Base-by-base conservation (phyloP, 2,797 vertebrate genomes). In the Melanotaenia parkinsoni region DNA sequence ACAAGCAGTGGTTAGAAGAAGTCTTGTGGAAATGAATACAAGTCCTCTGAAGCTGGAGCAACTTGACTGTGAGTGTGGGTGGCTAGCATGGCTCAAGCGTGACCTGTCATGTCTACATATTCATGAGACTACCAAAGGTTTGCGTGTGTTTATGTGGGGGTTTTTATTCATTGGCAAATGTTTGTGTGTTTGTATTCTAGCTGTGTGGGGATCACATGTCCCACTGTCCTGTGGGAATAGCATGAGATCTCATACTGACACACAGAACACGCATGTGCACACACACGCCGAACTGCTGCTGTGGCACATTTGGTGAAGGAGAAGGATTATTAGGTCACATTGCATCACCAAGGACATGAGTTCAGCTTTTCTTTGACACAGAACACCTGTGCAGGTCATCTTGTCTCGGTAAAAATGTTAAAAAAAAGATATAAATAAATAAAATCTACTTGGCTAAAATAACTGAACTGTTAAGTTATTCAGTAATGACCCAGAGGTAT, bases 241-340 rank as follows among this genome's bases (percentile, higher is more conserved):
- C 75, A 82, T 8, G 2, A 66, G 64, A 58, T 74, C 74, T 85
- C 76, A 67, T 76, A 70, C 73, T 87, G 86, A 85, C 82, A 79
- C 79, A 85, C 38, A 51, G 67, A 80, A 67, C 26, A 69, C 22
- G 35, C 56, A 22, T 60, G 71, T 62, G 73, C 62, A 77, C 69
- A 79, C 56, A 70, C 61, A 60, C 51, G 38, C 64, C 20, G 51
- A 86, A 87, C 63, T 86, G 86, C 86, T 88, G 75, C 62, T 83
- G 56, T 68, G 66, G 84, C 87, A 89, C 76, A 83, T 90, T 88
- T 86, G 64, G 58, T 82, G 69, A 87, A 78, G 77, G 76, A 76
- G 63, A 80, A 83, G 64, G 81, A 89, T 80, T 87, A 90, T 73
- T 79, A 74, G 85, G 88, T 91, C 86, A 89, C 82, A 74, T 59